These are phyloP conservation scores for Drosophila equinoxialis DNA, from an alignment of 1,140 invertebrate species.

Conservation along the genomic window DNA sequence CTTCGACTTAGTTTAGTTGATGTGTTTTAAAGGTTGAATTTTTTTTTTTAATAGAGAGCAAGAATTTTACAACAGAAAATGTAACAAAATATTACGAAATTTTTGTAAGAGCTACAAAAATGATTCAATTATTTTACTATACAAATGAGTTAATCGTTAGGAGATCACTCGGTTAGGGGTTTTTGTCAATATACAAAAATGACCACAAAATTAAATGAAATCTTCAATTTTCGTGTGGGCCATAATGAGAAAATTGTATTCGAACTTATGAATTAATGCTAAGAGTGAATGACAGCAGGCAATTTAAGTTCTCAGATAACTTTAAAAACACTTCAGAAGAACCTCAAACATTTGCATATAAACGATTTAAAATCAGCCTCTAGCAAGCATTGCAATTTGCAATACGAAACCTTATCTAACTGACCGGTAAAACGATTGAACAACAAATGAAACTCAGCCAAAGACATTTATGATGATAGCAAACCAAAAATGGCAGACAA, in stretches of 20 bases:
- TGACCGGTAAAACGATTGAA: conserved; percentile 21
- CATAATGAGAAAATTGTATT: too few relatives aligned
- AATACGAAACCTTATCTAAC: conserved; percentile 11
- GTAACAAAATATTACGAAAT: background rate
- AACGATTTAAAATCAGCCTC: background rate
- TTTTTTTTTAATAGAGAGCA: conserved; percentile 27
- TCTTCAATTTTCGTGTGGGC: too few relatives aligned
- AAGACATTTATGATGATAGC: conserved; percentile 12
- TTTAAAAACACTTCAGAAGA: background rate
- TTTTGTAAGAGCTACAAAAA: conserved; percentile 10
- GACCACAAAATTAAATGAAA: background rate
- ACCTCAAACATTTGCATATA: background rate
- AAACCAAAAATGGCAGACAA: conserved; percentile 8
- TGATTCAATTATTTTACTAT: background rate
- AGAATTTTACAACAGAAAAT: conserved; percentile 19
- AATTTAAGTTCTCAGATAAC: too few relatives aligned
- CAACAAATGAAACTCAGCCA: conserved; percentile 23
- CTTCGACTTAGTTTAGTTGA: background rate
- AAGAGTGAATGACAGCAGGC: too few relatives aligned
- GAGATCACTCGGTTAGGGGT: background rate
- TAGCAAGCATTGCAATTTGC: background rate
- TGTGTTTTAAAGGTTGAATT: background rate
- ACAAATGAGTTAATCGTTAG: background rate
- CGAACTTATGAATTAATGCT: too few relatives aligned
- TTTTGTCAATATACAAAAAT: background rate